Conservation (phyloP, 2,888 invertebrate genomes). For the Penaeus monodon region DNA sequence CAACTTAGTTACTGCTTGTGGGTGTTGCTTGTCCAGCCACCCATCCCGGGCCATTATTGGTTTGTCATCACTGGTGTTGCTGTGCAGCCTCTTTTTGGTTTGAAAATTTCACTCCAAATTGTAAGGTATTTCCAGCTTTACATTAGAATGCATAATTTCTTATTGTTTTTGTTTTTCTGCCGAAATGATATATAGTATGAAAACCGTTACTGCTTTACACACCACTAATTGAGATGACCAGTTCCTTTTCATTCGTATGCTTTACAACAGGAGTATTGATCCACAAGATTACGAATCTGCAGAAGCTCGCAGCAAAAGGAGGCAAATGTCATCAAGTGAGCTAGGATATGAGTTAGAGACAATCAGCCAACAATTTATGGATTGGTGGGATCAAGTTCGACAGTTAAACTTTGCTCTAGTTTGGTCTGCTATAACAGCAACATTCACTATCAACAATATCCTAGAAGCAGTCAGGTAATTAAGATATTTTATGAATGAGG, state of each 20-base stretch:
- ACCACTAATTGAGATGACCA: no score
- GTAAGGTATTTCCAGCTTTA: not conserved
- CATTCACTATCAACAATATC: conserved; percentile 38
- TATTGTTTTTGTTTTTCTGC: no score
- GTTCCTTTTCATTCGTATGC: no score
- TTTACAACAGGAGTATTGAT: conserved; percentile 35
- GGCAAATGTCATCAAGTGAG: not conserved
- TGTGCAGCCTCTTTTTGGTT: conserved; percentile 1
- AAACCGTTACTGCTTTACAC: no score
- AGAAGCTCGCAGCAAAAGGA: conserved; percentile 19
- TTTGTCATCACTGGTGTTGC: not conserved
- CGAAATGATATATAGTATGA: no score
- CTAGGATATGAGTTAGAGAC: conserved; percentile 23
- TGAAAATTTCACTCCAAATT: not conserved
- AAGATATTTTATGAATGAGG: no score
- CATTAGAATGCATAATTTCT: no score
- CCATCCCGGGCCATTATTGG: conserved; percentile 6
- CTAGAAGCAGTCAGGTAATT: no score
- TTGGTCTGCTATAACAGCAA: conserved; percentile 21
- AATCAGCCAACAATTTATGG: conserved; percentile 30
- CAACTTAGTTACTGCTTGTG: not conserved
- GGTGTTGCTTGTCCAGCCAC: not conserved
- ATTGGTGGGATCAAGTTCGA: conserved; percentile 28
- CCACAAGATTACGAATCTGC: conserved; percentile 42
- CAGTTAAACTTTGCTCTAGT: conserved; percentile 7